phyloP scores from a whole-genome alignment of 2,113 vertebrate species.

The Calyptomena viridis region DNA sequence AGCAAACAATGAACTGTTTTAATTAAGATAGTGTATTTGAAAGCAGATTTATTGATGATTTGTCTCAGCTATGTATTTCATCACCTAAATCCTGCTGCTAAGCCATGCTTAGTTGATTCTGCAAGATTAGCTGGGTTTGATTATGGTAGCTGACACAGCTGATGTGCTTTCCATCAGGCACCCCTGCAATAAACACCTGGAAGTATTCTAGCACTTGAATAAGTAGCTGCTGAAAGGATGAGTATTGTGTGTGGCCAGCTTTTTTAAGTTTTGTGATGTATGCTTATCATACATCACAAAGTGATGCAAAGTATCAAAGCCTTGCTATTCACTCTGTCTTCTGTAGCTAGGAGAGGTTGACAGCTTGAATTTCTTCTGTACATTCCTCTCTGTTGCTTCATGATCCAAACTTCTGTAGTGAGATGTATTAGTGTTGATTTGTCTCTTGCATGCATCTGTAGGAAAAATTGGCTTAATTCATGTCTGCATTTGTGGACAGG shows the following conservation, averaged over 20 bases:
- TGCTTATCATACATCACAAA: neutral
- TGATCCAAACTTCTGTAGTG: neutral
- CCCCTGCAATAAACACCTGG: neutral
- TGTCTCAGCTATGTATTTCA: neutral
- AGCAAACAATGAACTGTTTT: neutral
- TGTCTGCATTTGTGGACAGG: neutral
- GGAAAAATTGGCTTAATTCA: neutral
- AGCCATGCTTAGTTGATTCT: neutral
- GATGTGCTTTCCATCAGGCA: neutral
- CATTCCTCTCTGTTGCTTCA: neutral
- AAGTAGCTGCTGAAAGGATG: neutral
- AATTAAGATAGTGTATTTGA: neutral
- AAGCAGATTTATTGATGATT: neutral
- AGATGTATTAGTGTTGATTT: neutral
- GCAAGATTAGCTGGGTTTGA: neutral
- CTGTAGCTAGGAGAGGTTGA: neutral
- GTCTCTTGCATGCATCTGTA: neutral
- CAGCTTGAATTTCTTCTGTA: neutral
- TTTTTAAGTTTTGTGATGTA: neutral
- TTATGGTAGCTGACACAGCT: neutral
- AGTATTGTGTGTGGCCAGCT: neutral
- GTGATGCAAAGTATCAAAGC: accelerated
- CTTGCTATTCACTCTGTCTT: neutral
- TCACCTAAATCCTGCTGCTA: neutral
- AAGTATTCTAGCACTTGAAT: neutral